These are phyloP conservation scores for Chloroceryle amazona DNA, from an alignment of 2,797 vertebrate species.

Conservation along the genomic window DNA sequence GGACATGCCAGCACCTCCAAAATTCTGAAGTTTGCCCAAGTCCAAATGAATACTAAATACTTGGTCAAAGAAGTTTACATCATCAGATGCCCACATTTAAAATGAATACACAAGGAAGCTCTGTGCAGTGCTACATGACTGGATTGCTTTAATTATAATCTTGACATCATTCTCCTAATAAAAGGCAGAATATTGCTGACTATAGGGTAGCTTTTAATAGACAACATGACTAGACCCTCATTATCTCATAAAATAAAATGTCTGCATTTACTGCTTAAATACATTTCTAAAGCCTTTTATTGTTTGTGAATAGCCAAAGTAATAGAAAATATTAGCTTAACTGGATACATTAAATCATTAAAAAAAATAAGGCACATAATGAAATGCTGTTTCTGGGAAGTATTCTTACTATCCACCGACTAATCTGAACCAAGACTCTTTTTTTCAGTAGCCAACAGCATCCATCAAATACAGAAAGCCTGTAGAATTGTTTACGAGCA, in stretches of 20 bases:
- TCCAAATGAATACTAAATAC: neutral
- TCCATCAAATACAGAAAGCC: neutral
- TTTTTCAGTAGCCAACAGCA: neutral
- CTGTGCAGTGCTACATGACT: conserved; percentile 41
- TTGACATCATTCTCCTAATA: conserved; percentile 67
- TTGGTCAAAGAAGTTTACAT: neutral
- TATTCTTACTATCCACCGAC: neutral
- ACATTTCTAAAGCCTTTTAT: conserved; percentile 55
- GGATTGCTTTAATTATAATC: conserved; percentile 70
- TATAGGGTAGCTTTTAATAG: conserved; percentile 69
- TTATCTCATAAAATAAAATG: conserved; percentile 69
- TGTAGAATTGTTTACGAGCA: neutral
- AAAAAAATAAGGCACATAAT: neutral
- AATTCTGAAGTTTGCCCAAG: neutral
- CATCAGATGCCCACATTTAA: conserved; percentile 15
- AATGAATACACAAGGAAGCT: conserved; percentile 46
- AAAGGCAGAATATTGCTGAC: conserved; percentile 60
- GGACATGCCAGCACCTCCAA: neutral
- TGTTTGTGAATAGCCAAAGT: conserved; percentile 41
- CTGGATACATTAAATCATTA: neutral
- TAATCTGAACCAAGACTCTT: neutral
- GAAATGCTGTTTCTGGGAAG: neutral
- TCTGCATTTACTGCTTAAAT: conserved; percentile 61
- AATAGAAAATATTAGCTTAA: conserved; percentile 51
- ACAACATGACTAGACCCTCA: conserved; percentile 55